phyloP scores from a whole-genome alignment of 2,888 invertebrate species.

The Folsomia manolachei region DNA sequence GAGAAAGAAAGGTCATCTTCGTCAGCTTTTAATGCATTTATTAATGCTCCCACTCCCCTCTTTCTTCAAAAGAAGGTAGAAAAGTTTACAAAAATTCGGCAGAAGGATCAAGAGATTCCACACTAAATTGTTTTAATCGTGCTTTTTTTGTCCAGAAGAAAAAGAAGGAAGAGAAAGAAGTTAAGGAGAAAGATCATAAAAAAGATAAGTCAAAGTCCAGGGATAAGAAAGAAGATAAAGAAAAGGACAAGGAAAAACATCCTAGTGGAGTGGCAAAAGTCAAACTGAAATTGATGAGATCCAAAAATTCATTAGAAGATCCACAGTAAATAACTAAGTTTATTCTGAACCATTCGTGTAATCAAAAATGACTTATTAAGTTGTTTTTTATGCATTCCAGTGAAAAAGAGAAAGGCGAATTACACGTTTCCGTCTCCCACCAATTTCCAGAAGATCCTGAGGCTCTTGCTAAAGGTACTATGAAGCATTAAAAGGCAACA shows the following conservation, averaged over 20 bases:
- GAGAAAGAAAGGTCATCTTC: conserved; percentile 11
- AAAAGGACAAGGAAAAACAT: conserved; percentile 28
- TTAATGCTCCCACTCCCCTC: conserved; percentile 49
- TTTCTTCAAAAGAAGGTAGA: conserved; percentile 40
- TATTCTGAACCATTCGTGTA: neutral
- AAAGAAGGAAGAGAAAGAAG: conserved; percentile 35
- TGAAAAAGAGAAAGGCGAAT: conserved; percentile 16
- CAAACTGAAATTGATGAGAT: conserved; percentile 48
- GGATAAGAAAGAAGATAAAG: conserved; percentile 29
- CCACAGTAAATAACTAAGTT: conserved; percentile 42
- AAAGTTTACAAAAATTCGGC: no score
- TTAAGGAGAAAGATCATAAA: conserved; percentile 35
- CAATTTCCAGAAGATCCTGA: conserved; percentile 50
- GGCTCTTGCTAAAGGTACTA: conserved; percentile 36
- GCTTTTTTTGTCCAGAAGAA: no score
- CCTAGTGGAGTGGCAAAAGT: conserved; percentile 43
- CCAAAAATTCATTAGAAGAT: conserved; percentile 50
- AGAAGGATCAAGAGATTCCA: no score
- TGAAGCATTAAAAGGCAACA: no score
- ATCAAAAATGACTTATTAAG: no score
- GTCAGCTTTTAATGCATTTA: conserved; percentile 45
- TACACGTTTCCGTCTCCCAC: conserved; percentile 31
- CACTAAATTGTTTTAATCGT: no score
- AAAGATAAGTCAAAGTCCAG: conserved; percentile 31
- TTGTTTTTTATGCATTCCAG: neutral